Evolutionary conservation across 2,797 vertebrate genomes (phyloP), one percentile per base, ranked within the genome.

Genomic region (Tamandua tetradactyla): DNA sequence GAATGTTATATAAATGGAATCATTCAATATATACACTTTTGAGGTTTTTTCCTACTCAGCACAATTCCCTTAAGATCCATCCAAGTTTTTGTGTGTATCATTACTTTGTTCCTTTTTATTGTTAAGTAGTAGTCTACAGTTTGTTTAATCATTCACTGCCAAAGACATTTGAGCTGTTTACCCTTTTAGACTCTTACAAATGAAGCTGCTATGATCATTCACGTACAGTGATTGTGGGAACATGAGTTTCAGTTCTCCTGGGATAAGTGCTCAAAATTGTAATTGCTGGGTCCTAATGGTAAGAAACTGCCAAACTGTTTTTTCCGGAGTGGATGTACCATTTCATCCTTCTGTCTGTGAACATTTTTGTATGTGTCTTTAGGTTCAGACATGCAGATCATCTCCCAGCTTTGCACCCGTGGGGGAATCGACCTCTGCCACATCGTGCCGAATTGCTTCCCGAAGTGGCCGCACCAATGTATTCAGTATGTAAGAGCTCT

Each of bases 401-500:
- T 9, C 1, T 47, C 78, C 25, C 57, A 37, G 84, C 7, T n/a
- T 7, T 40, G 25, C 4, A 32, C 37, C 37, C 25, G 44, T n/a
- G 71, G 40, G 30, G 9, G 71, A 42, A 22, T 59, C 47, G 37
- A 15, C 44, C 20, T 72, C 35, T 32, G 32, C 55, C 23, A 27
- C n/a, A 42, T 30, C 5, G 30, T 10, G 12, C 35, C 17, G 4
- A 27, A 23, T 25, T 18, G 25, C 47, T 68, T 57, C 11, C 13
- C 1, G 5, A 15, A 44, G n/a, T 27, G 32, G 3, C 0, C 11
- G 11, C 5, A 14, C 0, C 27, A 49, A 14, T 15, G 14, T 32
- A 9, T 66, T 76, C 35, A 62, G 69, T 69, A 14, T 11, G 0
- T 42, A 32, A 12, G 71, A 49, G 52, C 66, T n/a, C n/a, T 69